These are phyloP conservation scores for Polyommatus iphigenia DNA, from an alignment of 2,888 invertebrate genomes.

Conservation along the genomic window DNA sequence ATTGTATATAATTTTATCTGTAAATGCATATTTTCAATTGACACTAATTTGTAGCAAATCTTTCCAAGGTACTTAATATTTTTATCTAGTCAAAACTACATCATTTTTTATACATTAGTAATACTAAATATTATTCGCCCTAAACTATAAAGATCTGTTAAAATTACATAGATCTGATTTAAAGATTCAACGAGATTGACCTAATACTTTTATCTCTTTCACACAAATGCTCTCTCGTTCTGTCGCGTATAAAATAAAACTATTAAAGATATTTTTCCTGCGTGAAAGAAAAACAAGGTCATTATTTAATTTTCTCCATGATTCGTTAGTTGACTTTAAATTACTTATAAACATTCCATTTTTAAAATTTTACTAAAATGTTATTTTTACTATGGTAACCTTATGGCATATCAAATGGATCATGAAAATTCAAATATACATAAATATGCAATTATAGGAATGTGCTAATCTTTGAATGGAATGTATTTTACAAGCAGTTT, in stretches of 20 bases:
- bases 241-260: background rate
- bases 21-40: background rate
- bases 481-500: background rate
- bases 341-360: background rate
- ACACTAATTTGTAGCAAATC: background rate
- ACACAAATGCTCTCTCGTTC: background rate
- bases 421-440: background rate
- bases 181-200: background rate
- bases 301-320: background rate
- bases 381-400: background rate
- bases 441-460: background rate
- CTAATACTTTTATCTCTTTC: background rate
- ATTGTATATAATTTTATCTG: background rate
- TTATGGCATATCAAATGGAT: slow-evolving; percentile 7
- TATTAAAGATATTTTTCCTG: background rate
- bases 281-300: background rate
- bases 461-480: background rate
- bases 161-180: slow-evolving; percentile 33
- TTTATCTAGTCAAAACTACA: background rate
- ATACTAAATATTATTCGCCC: background rate
- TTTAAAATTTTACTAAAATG: background rate
- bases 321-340: background rate
- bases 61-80: background rate
- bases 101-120: background rate
- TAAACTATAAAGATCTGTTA: slow-evolving; percentile 25